Evolutionary conservation across 2,888 invertebrate species (phyloP).

Genomic region (Parnassius smintheus): DNA sequence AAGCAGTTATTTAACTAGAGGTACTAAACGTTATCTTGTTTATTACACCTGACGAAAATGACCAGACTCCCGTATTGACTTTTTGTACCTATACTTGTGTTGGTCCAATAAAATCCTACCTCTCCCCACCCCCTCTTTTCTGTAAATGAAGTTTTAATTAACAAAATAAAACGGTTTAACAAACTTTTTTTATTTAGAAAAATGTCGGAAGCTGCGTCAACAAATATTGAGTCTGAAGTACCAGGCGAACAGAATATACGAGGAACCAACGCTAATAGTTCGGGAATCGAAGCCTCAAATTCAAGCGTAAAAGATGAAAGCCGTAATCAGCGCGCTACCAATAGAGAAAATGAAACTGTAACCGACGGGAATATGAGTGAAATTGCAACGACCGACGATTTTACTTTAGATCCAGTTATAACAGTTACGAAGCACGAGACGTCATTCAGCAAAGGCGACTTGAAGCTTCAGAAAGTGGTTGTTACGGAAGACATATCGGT

Average conservation of each 20-base stretch:
- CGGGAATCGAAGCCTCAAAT: slow-evolving; percentile 1
- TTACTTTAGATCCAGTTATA: slow-evolving; percentile 52
- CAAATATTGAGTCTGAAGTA: slow-evolving; percentile 55
- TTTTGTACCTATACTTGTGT: no score
- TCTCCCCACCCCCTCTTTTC: no score
- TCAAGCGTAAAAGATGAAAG: slow-evolving; percentile 10
- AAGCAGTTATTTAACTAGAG: no score
- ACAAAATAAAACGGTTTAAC: background rate
- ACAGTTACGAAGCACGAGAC: slow-evolving; percentile 60
- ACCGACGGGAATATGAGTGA: slow-evolving; percentile 13
- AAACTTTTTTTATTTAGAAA: slow-evolving; percentile 34
- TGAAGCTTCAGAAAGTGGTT: slow-evolving; percentile 60
- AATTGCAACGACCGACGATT: slow-evolving; percentile 29
- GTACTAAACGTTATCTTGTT: no score
- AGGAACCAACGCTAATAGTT: slow-evolving; percentile 30
- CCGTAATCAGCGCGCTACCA: background rate
- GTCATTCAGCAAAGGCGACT: slow-evolving; percentile 54
- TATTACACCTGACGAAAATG: no score
- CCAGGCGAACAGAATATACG: slow-evolving; percentile 53
- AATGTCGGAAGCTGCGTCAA: slow-evolving; percentile 47
- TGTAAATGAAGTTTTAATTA: no score
- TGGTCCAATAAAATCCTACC: no score
- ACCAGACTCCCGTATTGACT: no score
- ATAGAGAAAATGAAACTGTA: background rate
- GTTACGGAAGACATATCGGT: slow-evolving; percentile 65